Conservation (phyloP, 2,888 invertebrate genomes). For the Zhuqinia jingwanae region DNA sequence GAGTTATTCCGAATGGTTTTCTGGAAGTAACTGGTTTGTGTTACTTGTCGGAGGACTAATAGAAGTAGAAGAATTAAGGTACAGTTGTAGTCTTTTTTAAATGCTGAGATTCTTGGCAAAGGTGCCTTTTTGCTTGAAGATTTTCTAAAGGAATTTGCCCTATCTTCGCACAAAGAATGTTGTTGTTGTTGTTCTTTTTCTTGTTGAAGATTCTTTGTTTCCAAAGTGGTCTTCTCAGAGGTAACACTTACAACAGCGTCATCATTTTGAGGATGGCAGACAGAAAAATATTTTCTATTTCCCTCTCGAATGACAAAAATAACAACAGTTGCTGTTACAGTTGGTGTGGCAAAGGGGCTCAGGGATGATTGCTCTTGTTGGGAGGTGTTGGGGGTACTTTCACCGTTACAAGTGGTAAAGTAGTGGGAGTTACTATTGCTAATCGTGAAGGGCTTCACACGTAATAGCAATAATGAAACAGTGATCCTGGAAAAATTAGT, state of each 20-base stretch:
- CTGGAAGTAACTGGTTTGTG: conserved; percentile 58
- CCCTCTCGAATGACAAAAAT: neutral
- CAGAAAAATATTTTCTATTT: neutral
- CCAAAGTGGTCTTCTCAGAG: conserved; percentile 7
- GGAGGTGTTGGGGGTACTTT: neutral
- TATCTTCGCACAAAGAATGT: neutral
- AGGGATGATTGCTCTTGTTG: neutral
- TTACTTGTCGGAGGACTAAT: conserved; percentile 63
- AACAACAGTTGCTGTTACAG: conserved; percentile 1
- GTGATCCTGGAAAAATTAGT: conserved; percentile 47
- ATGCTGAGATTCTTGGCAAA: conserved; percentile 36
- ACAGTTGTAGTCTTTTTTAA: conserved; percentile 54
- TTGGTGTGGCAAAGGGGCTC: neutral
- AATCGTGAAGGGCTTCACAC: conserved; percentile 49
- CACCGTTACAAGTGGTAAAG: conserved; percentile 22
- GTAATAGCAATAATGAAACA: conserved; percentile 56
- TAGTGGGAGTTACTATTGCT: conserved; percentile 33
- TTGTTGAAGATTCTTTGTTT: neutral
- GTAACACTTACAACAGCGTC: conserved; percentile 1
- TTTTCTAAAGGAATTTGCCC: neutral
- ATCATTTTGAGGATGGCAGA: conserved; percentile 14
- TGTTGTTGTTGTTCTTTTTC: neutral
- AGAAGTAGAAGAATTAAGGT: conserved; percentile 56
- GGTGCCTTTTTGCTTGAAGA: conserved; percentile 6
- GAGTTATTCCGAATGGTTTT: conserved; percentile 58